Base-by-base conservation (phyloP, 2,888 invertebrate species). In the Fabriciana adippe region DNA sequence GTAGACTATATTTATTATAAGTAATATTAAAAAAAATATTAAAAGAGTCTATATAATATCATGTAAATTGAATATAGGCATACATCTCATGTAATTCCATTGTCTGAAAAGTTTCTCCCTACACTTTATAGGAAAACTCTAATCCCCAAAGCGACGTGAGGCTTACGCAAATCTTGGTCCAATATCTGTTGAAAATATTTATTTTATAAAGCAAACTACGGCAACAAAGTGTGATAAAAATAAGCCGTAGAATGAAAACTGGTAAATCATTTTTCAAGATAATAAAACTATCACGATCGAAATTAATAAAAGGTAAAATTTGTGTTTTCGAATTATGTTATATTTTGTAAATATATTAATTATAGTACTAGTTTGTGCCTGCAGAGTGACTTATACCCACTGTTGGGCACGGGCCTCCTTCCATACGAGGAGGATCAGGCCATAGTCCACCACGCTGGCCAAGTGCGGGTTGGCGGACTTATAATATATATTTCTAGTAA, bases 151-250 rank as follows among this genome's bases (percentile, higher is more conserved):
- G 61, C 51, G 61, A 61, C 41, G 61, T 51, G 51, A 50, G 51
- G 61, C 61, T 61, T 61, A 35, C 41, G 61, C 51, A 61, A 61
- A 61, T 61, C 61, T 51, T 61, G 51, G 51, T 31, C 51, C 51
- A 61, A 61, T 61, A 61, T 51, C 18, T 61, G 51, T 50, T 51
- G 31, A 61, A 61, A 51, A 61, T 61, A 61, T 61, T 61, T 61
- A 51, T 61, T 61, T 61, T 61, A 61, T 61, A 61, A 61, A 35
- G 11, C 21, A 51, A 35, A 41, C 61, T 35, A 51, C 48, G 31
- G 48, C 59, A 61, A 21, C 61, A 61, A 51, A 61, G 41, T 61
- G 51, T 51, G 51, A 51, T 61, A 61, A 61, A 61, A 61, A 51
- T 51, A 51, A 61, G 35, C 41, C 51, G 51, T 51, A 61, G 18